These are phyloP conservation scores for Boloria selene DNA, from an alignment of 2,888 invertebrate species.

Conservation along the genomic window DNA sequence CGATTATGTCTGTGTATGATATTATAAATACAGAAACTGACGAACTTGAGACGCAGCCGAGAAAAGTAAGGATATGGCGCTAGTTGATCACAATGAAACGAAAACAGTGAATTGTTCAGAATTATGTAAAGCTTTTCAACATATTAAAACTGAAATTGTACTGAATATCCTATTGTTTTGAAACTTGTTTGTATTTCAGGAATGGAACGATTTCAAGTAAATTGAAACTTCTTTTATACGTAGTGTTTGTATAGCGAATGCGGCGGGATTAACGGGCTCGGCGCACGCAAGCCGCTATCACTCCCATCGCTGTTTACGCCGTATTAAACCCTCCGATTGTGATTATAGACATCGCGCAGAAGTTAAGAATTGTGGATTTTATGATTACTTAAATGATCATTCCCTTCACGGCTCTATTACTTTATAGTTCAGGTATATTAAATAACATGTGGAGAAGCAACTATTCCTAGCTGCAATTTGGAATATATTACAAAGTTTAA, in stretches of 20 bases:
- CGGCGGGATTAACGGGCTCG: slow-evolving; percentile 65
- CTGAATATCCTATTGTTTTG: slow-evolving; percentile 27
- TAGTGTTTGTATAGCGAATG: slow-evolving; percentile 44
- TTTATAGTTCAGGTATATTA: neutral
- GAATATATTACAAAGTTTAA: neutral
- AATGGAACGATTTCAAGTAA: slow-evolving; percentile 43
- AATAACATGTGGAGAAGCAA: neutral
- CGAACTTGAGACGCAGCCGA: no score
- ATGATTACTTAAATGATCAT: slow-evolving; percentile 30
- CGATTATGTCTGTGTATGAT: no score
- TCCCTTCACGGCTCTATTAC: slow-evolving; percentile 28
- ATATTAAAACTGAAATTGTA: slow-evolving; percentile 25
- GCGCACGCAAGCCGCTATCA: slow-evolving; percentile 71
- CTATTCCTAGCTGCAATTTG: neutral
- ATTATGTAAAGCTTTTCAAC: slow-evolving; percentile 18
- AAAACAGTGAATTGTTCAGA: slow-evolving; percentile 15
- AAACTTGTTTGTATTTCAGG: slow-evolving; percentile 34
- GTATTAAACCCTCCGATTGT: slow-evolving; percentile 77
- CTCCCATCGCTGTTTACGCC: slow-evolving; percentile 74
- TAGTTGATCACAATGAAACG: slow-evolving; percentile 9
- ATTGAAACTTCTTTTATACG: slow-evolving; percentile 48
- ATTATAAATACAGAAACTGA: no score
- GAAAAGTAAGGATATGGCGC: no score
- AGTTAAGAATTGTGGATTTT: slow-evolving; percentile 41
- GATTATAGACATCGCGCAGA: slow-evolving; percentile 61